These are phyloP conservation scores for Datnioides undecimradiatus DNA, from an alignment of 2,113 vertebrate genomes.

Conservation along the genomic window DNA sequence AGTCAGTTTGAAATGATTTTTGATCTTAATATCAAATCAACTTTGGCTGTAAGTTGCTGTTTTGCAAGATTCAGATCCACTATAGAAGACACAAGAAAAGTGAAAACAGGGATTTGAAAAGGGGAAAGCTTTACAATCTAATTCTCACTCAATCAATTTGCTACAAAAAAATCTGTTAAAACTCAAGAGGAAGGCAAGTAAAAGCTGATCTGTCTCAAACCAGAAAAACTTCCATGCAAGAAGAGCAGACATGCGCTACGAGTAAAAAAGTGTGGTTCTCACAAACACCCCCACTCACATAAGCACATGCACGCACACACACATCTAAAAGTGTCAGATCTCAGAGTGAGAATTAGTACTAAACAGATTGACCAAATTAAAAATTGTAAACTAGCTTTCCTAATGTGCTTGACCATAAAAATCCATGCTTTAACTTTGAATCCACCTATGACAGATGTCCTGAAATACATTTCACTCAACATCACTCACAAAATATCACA, in stretches of 20 bases:
- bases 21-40: constrained; percentile 20
- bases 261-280: constrained; percentile 82
- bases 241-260: constrained; percentile 92
- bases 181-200: constrained; percentile 56
- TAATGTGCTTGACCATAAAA: constrained; percentile 27
- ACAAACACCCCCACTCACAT: not conserved
- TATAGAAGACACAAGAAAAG: constrained; percentile 64
- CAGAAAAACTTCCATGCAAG: constrained; percentile 90
- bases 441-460: constrained; percentile 6
- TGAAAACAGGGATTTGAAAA: constrained; percentile 65
- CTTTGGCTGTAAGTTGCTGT: constrained; percentile 70
- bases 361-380: constrained; percentile 85
- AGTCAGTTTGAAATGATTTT: constrained; percentile 17
- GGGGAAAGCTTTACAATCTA: constrained; percentile 67
- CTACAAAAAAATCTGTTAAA: constrained; percentile 67
- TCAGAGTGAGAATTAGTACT: constrained; percentile 91
- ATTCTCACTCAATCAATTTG: constrained; percentile 64
- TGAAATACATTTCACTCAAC: constrained; percentile 37
- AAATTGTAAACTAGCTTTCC: constrained; percentile 42
- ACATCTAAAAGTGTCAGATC: constrained; percentile 79
- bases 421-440: constrained; percentile 66
- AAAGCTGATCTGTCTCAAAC: constrained; percentile 73
- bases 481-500: constrained; percentile 38
- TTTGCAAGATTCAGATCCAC: constrained; percentile 83
- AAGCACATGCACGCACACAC: constrained; percentile 52